These are phyloP conservation scores for Salvelinus namaycush DNA, from an alignment of 2,113 vertebrate genomes.

Conservation along the genomic window DNA sequence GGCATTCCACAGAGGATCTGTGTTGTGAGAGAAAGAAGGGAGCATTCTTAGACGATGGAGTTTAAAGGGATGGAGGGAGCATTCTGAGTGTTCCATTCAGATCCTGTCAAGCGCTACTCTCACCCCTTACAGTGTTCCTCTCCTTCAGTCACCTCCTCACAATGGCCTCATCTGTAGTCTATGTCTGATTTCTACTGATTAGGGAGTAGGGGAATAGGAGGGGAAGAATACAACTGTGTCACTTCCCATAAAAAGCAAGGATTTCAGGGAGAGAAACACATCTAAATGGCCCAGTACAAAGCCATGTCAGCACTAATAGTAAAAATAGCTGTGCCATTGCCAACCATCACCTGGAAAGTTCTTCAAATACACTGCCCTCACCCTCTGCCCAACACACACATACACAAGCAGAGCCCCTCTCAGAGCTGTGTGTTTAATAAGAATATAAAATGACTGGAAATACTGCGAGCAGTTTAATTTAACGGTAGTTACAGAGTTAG, in stretches of 20 bases:
- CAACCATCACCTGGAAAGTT: conserved; percentile 65
- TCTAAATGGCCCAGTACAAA: conserved; percentile 38
- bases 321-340: conserved; percentile 50
- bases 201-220: conserved; percentile 39
- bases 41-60: conserved; percentile 11
- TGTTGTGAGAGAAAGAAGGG: conserved; percentile 17
- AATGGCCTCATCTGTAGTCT: conserved; percentile 54
- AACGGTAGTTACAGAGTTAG: not conserved
- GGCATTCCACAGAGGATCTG: conserved; percentile 23
- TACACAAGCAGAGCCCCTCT: no score
- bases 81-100: conserved; percentile 29
- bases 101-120: conserved; percentile 42
- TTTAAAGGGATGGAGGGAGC: conserved; percentile 12
- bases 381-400: conserved; percentile 16
- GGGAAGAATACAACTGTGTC: not conserved
- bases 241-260: conserved; percentile 28
- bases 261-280: conserved; percentile 25
- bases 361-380: conserved; percentile 56
- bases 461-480: not conserved
- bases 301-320: conserved; percentile 22
- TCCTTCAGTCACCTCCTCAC: conserved; percentile 22
- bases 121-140: conserved; percentile 36
- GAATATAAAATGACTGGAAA: no score
- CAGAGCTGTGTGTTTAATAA: no score
- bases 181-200: conserved; percentile 45